Evolutionary conservation across 2,113 vertebrate genomes (phyloP).

Genomic region (Ivindomyrus marchei): DNA sequence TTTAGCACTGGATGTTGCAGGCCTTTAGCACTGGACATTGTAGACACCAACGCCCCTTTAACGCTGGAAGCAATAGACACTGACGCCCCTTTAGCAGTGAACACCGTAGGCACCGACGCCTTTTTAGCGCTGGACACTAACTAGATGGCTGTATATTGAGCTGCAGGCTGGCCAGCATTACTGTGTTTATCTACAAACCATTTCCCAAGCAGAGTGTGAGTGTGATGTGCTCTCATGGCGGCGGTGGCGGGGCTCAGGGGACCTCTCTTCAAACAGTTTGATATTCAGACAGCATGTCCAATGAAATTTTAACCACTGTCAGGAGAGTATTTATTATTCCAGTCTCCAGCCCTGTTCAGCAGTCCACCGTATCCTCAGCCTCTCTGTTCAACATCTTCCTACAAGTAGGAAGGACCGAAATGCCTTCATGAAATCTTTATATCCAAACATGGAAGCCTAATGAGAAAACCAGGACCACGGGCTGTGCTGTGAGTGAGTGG

Average conservation of each 20-base stretch:
- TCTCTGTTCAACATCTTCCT: slow-evolving; percentile 12
- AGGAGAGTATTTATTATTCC: neutral
- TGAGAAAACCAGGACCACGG: neutral
- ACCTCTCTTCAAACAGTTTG: neutral
- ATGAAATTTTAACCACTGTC: slow-evolving; percentile 6
- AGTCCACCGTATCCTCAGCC: neutral
- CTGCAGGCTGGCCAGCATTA: neutral
- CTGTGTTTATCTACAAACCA: neutral
- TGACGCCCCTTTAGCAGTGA: neutral
- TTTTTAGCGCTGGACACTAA: neutral
- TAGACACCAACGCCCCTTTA: neutral
- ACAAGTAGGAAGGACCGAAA: neutral
- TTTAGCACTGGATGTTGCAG: neutral
- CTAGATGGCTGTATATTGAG: neutral
- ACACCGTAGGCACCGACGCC: neutral
- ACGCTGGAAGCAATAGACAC: too few relatives aligned
- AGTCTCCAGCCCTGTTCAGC: neutral
- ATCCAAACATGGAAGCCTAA: neutral
- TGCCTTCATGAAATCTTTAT: neutral
- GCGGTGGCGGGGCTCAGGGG: neutral
- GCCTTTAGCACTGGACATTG: neutral
- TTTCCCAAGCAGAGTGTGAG: neutral
- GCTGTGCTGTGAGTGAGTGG: neutral
- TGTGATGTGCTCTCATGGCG: neutral
- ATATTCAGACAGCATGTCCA: slow-evolving; percentile 11